Evolutionary conservation across 2,888 invertebrate species (phyloP).

Genomic region (Mimas tiliae): DNA sequence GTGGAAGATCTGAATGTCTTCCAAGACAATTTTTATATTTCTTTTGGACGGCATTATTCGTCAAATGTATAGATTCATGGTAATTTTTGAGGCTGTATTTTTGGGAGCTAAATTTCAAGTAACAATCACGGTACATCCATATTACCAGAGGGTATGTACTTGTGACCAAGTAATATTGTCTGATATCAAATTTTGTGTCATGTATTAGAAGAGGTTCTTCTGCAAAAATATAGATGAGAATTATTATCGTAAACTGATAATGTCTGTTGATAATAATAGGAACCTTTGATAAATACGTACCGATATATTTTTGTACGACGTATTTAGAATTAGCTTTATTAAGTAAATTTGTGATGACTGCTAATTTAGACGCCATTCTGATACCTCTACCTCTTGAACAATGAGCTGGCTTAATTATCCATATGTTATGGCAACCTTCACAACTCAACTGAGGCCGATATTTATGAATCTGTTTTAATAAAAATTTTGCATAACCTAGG

Average conservation of each 20-base stretch:
- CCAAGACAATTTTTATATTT: slow-evolving; percentile 85
- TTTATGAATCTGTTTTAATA: slow-evolving; percentile 84
- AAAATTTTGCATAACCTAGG: slow-evolving; percentile 76
- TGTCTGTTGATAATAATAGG: neutral
- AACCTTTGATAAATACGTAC: slow-evolving; percentile 83
- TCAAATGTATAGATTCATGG: slow-evolving; percentile 94
- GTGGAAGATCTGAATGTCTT: slow-evolving; percentile 87
- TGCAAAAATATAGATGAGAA: slow-evolving; percentile 61
- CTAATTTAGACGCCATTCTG: slow-evolving; percentile 89
- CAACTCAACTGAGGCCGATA: slow-evolving; percentile 87
- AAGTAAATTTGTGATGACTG: slow-evolving; percentile 87
- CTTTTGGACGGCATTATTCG: slow-evolving; percentile 94
- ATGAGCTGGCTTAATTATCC: slow-evolving; percentile 95
- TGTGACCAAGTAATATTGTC: slow-evolving; percentile 94
- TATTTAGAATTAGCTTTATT: slow-evolving; percentile 86
- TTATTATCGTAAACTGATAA: neutral
- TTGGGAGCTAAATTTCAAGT: slow-evolving; percentile 94
- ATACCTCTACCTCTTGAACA: slow-evolving; percentile 94
- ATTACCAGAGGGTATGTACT: slow-evolving; percentile 91
- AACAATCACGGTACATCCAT: slow-evolving; percentile 94
- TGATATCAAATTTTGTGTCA: slow-evolving; percentile 95
- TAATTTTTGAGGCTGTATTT: slow-evolving; percentile 91
- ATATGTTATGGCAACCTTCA: slow-evolving; percentile 93
- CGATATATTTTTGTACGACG: slow-evolving; percentile 96
- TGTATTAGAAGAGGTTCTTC: slow-evolving; percentile 92